Evolutionary conservation across 2,113 vertebrate species (phyloP), one percentile per base, ranked within the genome.

Genomic region (Buteo buteo): DNA sequence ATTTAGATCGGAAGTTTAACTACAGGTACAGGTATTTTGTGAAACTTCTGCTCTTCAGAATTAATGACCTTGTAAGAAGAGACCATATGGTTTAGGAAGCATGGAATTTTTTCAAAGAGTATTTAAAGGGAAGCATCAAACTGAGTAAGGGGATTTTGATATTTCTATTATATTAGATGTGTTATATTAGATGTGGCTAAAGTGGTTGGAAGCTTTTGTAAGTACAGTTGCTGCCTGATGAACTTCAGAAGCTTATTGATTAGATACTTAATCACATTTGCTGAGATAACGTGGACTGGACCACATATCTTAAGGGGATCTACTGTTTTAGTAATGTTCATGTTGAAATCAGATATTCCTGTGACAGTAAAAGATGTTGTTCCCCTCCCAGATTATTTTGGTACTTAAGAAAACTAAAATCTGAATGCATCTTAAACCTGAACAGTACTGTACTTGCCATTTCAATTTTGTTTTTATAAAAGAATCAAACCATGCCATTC

Each of bases 251-350:
- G 31, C 24, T 65, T 65, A 25, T 18, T 71, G 58, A 42, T 7
- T 45, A 29, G 52, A 26, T 72, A 54, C 50, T 89, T 26, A 36
- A 1, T 90, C 17, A 26, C 18, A 8, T 15, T 67, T 64, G 19
- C 44, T 86, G 76, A 73, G 29, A 28, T 80, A 36, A 15, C 10
- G 2, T 32, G 26, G 21, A 45, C 19, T 59, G 42, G 36, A 52
- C n/a, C 20, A 25, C 3, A 1, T 66, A 13, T 61, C 16, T 70
- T 92, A 10, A 0, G 1, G 49, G 11, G 15, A 26, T 83, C 24
- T 71, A 7, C 18, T 66, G 11, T 49, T 83, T 14, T 34, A 17
- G 16, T 64, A 19, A 34, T 16, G 24, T 52, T 82, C 11, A 3
- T 32, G 13, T 76, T 89, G 44, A 70, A 78, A n/a, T 57, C 5